Evolutionary conservation across 1,140 invertebrate species (phyloP), one percentile per base, ranked within the genome.

Genomic region (Rhysida immarginata): DNA sequence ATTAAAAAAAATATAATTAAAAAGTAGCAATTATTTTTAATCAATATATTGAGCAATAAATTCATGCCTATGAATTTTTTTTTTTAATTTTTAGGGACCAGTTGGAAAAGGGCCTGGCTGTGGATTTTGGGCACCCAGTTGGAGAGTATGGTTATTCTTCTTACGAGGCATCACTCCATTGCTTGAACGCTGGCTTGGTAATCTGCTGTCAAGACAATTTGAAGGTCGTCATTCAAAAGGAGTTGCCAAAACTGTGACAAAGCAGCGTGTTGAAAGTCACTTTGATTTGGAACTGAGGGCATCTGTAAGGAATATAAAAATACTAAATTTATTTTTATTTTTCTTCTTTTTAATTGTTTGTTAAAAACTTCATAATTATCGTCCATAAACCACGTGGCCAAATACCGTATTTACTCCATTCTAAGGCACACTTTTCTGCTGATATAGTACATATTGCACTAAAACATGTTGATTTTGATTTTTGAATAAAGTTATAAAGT

Each of bases 141-240:
- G 96, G 96, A 77, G 96, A 51, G 95, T 99, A 1, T 99, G 96
- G 96, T 71, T 99, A 3, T 99, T 99, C 76, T 99, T 99, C 68
- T 91, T 99, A 87, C 77, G 96, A 58, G 96, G 96, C 23, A 96
- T 99, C 55, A 99, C 96, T 0, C 96, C 96, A 0, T 71, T 99
- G 16, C 71, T 99, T 18, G 96, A 99, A 69, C 75, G 96, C 46
- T 99, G 96, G 96, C 76, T 99, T 2, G 96, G 96, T 14, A 99
- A 99, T 74, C 74, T 99, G 58, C 74, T 99, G 3, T 98, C 95
- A 0, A 78, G 96, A 59, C 96, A 99, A 70, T 99, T 99, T 66
- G 96, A 99, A 74, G 96, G 96, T 60, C 78, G 96, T 63, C 96
- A 99, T 72, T 96, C 93, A 0, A 99, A 99, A 74, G 96, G 84